phyloP scores from a whole-genome alignment of 2,888 invertebrate genomes.

The Pyrrhosoma nymphula region DNA sequence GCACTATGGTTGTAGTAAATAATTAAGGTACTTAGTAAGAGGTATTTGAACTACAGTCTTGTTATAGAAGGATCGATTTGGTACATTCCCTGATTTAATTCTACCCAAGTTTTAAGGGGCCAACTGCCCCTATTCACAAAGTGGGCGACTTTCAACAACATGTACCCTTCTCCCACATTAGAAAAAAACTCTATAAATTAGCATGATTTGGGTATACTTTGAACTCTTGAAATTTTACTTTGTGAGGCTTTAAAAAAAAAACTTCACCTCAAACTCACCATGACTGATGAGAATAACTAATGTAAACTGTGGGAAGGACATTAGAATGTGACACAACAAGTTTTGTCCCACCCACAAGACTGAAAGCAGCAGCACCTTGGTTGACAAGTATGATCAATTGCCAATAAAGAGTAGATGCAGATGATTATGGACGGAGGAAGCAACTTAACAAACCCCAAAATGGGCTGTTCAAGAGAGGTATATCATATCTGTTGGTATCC shows the following conservation, averaged over 20 bases:
- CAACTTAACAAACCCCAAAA: constrained; percentile 63
- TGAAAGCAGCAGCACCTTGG: constrained; percentile 61
- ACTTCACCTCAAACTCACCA: not conserved
- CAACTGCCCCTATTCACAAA: constrained; percentile 40
- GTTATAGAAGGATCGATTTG: constrained; percentile 64
- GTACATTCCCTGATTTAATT: constrained; percentile 63
- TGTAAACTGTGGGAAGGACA: constrained; percentile 19
- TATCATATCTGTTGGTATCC: constrained; percentile 55
- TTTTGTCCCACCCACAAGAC: constrained; percentile 48
- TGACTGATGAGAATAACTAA: not conserved
- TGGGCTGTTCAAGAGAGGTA: constrained; percentile 67
- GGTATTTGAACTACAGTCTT: constrained; percentile 65
- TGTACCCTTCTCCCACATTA: constrained; percentile 5
- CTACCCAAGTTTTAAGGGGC: constrained; percentile 56
- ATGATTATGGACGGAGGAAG: constrained; percentile 65
- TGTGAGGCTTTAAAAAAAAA: constrained; percentile 30
- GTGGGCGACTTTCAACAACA: constrained; percentile 26
- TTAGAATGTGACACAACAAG: constrained; percentile 50
- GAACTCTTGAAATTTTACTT: constrained; percentile 38
- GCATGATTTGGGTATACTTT: constrained; percentile 33
- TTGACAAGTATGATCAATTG: constrained; percentile 64
- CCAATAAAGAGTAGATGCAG: constrained; percentile 49
- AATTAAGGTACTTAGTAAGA: constrained; percentile 67
- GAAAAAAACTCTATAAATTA: constrained; percentile 40
- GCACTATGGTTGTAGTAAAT: constrained; percentile 64